Conservation (phyloP, 2,888 invertebrate species). For the Bellardia pandia region DNA sequence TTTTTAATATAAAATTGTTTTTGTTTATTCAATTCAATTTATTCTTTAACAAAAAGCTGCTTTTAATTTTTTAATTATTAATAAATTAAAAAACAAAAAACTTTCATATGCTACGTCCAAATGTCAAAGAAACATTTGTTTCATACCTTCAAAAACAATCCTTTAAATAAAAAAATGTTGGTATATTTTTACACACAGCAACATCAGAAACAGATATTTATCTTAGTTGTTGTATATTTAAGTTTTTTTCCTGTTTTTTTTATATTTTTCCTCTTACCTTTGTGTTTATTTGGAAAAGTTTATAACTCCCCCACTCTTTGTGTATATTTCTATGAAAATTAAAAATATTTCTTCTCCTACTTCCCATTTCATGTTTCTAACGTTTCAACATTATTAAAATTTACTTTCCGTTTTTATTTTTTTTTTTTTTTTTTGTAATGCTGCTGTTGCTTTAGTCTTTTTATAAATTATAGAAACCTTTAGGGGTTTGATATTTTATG, state of each 20-base stretch:
- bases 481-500: background rate
- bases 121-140: constrained; percentile 39
- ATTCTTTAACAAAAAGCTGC: background rate
- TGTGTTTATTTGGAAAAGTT: constrained; percentile 21
- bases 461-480: constrained; percentile 6
- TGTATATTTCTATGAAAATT: constrained; percentile 8
- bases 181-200: background rate
- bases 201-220: constrained; percentile 42
- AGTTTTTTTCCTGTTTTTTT: constrained; percentile 13
- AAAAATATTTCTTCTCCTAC: constrained; percentile 1
- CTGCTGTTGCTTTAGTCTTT: background rate
- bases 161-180: background rate
- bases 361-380: constrained; percentile 24
- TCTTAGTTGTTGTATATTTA: constrained; percentile 23
- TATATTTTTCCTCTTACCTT: background rate
- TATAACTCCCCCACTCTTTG: constrained; percentile 8
- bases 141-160: constrained; percentile 1
- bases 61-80: constrained; percentile 14
- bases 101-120: constrained; percentile 58
- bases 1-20: too few relatives aligned
- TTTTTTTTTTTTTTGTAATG: background rate
- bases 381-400: constrained; percentile 33
- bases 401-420: too few relatives aligned
- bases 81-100: background rate
- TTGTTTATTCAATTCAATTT: too few relatives aligned